Evolutionary conservation across 2,113 vertebrate species (phyloP), one percentile per base, ranked within the genome.

Genomic region (Galemys pyrenaicus): DNA sequence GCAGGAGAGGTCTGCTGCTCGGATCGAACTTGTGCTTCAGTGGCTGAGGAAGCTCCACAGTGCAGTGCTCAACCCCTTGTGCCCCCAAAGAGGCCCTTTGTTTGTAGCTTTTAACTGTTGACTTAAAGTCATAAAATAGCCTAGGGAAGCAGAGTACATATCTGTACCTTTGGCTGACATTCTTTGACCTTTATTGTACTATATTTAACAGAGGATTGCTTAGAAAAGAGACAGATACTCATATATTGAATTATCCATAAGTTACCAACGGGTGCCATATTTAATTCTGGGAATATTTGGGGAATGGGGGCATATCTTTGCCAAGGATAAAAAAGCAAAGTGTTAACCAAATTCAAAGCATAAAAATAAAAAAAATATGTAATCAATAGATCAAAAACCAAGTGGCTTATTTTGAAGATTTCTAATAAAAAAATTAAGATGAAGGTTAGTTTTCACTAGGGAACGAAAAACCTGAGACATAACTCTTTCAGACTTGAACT

Each of bases 191-290:
- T 51, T 89, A 96, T 19, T 87, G 35, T 70, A 91, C 86, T 80
- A 54, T 65, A 89, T 78, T 16, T 75, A 84, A 78, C 74, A 95
- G 91, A 65, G 95, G 75, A 89, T 54, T 95, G 46, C 70, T 77
- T 78, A 73, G 39, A 87, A 91, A 93, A 92, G 71, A 91, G 80
- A 87, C n/a, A 78, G 67, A 87, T 60, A 75, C 9, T 65, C 44
- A 77, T 73, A 89, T 91, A 93, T 62, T 94, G 54, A 94, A 85
- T 89, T 80, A 77, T 49, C 41, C 32, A 75, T 37, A 64, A 82
- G 32, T 64, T 85, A 79, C 15, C 75, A 64, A 54, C 5, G 82
- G 19, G 64, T 70, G 32, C 37, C 70, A 84, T 89, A 16, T 71
- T 89, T n/a, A 82, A 24, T 79, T 87, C 75, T 81, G 89, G 68